Evolutionary conservation across 2,888 invertebrate genomes (phyloP), one percentile per base, ranked within the genome.

Genomic region (Anticlea derivata): DNA sequence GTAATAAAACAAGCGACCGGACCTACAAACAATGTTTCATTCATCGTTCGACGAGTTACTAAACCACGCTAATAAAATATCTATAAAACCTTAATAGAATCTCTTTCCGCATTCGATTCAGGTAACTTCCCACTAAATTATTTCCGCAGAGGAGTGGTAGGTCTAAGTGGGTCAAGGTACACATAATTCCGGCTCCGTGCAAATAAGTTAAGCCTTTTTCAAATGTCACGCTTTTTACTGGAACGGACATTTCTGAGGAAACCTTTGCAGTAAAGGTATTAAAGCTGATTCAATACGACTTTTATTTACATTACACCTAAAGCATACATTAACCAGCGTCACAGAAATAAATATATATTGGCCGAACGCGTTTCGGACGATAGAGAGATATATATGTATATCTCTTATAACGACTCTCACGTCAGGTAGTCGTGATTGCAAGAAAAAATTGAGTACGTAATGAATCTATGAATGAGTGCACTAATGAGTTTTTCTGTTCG

Each of bases 141-240:
- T 75, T 73, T 68, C 52, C 51, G 54, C 58, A 47, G 37, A 53
- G 48, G 56, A 67, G 23, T 41, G 40, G 7, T 23, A 11, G 29
- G 30, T 17, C 12, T 26, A 77, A 71, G 58, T 73, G 41, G 77
- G 83, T 83, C 83, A 84, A 83, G 82, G 83, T 83, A 70, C 72
- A 75, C 80, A 78, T 79, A 79, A 80, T 82, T 77, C 76, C 68
- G 64, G 60, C 68, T 61, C 65, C 61, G 68, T 67, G 69, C 74
- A 79, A 84, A 82, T 76, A 81, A 73, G 75, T 63, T 64, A 72
- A 78, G 68, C 68, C 73, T 73, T 78, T 80, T 76, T 66, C 65
- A 69, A 75, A 75, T 70, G 73, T 70, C 67, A 66, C 68, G 71
- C 61, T 71, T 70, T 73, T 75, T 66, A 59, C 69, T 61, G 56